These are phyloP conservation scores for Anthopleura sola DNA, from an alignment of 64 coral and sea anemone species.

Conservation along the genomic window DNA sequence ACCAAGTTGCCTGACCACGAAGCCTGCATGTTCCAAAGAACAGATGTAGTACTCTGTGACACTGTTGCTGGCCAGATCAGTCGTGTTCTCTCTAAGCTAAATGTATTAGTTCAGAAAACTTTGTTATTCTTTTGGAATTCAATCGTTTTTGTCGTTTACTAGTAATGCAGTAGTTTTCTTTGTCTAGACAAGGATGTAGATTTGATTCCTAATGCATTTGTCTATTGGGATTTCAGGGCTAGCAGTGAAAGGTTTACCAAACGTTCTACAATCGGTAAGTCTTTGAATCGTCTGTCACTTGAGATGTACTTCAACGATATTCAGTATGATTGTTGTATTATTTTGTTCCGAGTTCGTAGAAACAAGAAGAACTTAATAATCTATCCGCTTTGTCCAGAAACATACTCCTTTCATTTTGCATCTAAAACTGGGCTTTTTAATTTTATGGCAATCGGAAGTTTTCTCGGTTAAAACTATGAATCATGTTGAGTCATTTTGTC, in stretches of 20 bases:
- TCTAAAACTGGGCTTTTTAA: too few relatives aligned
- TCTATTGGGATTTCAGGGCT: slow-evolving; percentile 51
- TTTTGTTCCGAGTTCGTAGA: neutral
- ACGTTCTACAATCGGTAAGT: slow-evolving; percentile 87
- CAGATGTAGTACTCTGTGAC: neutral
- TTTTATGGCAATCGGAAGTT: too few relatives aligned
- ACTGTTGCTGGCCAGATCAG: neutral
- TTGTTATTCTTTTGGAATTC: neutral
- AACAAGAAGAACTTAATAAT: too few relatives aligned
- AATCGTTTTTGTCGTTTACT: neutral
- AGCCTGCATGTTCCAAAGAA: neutral
- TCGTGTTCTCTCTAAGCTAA: neutral
- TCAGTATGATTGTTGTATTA: neutral
- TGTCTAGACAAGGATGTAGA: neutral
- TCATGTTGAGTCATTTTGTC: too few relatives aligned
- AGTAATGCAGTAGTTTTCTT: neutral
- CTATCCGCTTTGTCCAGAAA: too few relatives aligned
- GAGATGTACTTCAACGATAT: too few relatives aligned
- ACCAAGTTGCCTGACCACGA: neutral
- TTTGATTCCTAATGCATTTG: neutral
- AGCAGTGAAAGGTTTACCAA: slow-evolving; percentile 89
- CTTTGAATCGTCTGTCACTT: neutral
- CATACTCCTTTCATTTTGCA: too few relatives aligned
- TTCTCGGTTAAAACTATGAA: too few relatives aligned
- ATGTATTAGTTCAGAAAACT: neutral